phyloP scores from a whole-genome alignment of 1,140 invertebrate species.

The Pseudoatta argentina region DNA sequence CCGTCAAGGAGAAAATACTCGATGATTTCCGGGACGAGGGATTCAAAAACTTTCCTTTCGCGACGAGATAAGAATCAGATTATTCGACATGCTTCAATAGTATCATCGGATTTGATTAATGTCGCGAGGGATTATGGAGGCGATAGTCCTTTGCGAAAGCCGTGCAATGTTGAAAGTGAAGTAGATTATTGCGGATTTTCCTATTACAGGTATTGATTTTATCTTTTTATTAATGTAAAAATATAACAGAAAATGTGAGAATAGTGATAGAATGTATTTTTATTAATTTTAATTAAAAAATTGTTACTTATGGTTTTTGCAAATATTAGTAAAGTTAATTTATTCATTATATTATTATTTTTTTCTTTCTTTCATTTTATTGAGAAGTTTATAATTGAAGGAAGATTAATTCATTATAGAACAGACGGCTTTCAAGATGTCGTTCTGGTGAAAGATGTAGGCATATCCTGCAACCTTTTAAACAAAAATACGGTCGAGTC shows the following conservation, averaged over 20 bases:
- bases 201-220: constrained; percentile 69
- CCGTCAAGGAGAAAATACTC: constrained; percentile 53
- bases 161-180: constrained; percentile 16
- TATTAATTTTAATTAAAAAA: constrained; percentile 7
- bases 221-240: background rate
- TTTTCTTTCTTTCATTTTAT: background rate
- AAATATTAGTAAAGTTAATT: background rate
- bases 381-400: constrained; percentile 1
- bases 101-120: constrained; percentile 28
- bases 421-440: constrained; percentile 47
- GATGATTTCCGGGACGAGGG: background rate
- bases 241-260: background rate
- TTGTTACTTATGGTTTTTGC: background rate
- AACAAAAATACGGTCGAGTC: background rate
- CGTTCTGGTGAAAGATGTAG: constrained; percentile 73
- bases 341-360: constrained; percentile 4
- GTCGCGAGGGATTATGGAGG: background rate
- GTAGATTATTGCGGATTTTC: constrained; percentile 66
- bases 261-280: background rate
- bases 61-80: background rate
- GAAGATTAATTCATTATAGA: constrained; percentile 27
- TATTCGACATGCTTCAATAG: constrained; percentile 17
- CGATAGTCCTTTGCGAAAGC: constrained; percentile 30
- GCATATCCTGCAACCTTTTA: constrained; percentile 68
- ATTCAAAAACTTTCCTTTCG: constrained; percentile 44